phyloP scores from a whole-genome alignment of 2,113 vertebrate genomes.

The Acanthochromis polyacanthus region DNA sequence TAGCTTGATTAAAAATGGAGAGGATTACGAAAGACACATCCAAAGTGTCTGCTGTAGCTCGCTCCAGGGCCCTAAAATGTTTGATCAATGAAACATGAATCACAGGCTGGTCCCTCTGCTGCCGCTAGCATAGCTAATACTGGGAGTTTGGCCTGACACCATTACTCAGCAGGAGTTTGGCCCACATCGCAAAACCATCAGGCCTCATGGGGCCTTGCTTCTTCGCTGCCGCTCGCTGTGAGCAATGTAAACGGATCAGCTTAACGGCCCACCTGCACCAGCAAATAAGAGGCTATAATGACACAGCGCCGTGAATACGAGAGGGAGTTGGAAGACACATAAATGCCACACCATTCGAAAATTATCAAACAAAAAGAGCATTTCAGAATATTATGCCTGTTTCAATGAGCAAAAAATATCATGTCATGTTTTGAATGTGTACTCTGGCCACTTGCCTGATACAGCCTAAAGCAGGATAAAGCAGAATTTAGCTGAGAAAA shows the following conservation, averaged over 20 bases:
- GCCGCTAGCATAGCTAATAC: constrained; percentile 68
- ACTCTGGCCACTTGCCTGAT: constrained; percentile 17
- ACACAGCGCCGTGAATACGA: constrained; percentile 23
- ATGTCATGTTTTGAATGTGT: constrained; percentile 11
- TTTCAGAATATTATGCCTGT: neutral
- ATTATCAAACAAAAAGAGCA: neutral
- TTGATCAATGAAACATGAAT: constrained; percentile 83
- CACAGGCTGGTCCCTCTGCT: constrained; percentile 66
- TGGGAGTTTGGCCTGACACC: constrained; percentile 69
- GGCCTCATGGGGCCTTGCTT: constrained; percentile 48
- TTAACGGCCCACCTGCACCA: constrained; percentile 50
- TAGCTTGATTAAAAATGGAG: constrained; percentile 81
- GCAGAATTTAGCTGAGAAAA: constrained; percentile 45
- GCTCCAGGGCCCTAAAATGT: constrained; percentile 73
- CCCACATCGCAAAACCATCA: constrained; percentile 31
- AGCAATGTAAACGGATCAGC: constrained; percentile 61
- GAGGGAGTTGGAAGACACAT: neutral
- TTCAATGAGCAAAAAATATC: constrained; percentile 1
- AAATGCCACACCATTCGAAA: neutral
- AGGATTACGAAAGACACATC: constrained; percentile 75
- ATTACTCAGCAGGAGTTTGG: constrained; percentile 78
- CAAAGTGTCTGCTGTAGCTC: constrained; percentile 58
- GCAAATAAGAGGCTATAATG: constrained; percentile 38
- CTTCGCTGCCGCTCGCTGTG: constrained; percentile 47
- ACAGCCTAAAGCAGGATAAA: constrained; percentile 27